Evolutionary conservation across 2,888 invertebrate genomes (phyloP), one percentile per base, ranked within the genome.

Genomic region (Arctia plantaginis): DNA sequence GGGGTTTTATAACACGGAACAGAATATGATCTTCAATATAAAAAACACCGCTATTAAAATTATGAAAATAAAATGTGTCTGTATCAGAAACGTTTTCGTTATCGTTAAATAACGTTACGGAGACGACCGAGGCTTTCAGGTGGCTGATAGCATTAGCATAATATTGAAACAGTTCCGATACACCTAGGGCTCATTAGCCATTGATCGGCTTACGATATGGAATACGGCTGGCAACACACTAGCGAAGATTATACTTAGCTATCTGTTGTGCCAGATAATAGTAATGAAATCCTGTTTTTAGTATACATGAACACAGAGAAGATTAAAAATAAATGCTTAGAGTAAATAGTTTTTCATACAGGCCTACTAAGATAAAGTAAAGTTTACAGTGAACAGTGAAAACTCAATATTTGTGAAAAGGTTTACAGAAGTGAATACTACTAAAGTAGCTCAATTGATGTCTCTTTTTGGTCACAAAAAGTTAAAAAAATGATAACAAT

Each of bases 81-180:
- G 78, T 86, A 84, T 79, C 76, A 77, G 77, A 77, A 84, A 82
- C 79, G 86, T 82, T 88, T 86, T 88, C 85, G 88, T 87, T 89
- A 88, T 88, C 88, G 88, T 88, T 88, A 88, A 86, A 88, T 86
- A 86, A 87, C 85, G 88, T 83, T 87, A 88, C 86, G 72, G 81
- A 83, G 84, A 84, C 87, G 87, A 86, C 85, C 86, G 86, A 89
- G 88, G 90, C 92, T 91, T 89, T 89, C 89, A 86, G 86, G 87
- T 86, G 83, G 89, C 90, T 91, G 92, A 92, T 92, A 91, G 89
- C 89, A 94, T 95, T 95, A 92, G 92, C 94, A 94, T 94, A 94
- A 94, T 93, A 92, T 91, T 90, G 89, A 86, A 92, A 88, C 89
- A 88, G 88, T 88, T 88, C 83, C 91, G 90, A 92, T 92, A 91